Base-by-base conservation (phyloP, 2,797 vertebrate species). In the Lacerta viridis region DNA sequence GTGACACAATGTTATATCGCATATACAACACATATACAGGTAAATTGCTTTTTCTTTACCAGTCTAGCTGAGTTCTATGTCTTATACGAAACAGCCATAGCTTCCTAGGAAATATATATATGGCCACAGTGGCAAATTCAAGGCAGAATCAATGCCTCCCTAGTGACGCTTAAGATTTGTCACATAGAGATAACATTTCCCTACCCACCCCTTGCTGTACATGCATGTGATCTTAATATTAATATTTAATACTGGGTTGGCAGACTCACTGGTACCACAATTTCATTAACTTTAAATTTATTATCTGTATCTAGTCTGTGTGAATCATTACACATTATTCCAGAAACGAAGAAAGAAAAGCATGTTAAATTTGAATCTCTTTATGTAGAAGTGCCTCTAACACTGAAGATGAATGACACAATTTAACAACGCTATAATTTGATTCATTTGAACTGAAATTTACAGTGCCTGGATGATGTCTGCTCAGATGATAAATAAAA, bases 251-350 rank as follows among this genome's bases (percentile, higher is more conserved):
- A 91, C 59, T 72, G 66, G 83, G 46, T 1, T 23, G 18, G 87
- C 61, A 89, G 69, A 72, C 27, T 81, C 75, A 55, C 77, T 92
- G 39, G 0, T 80, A 89, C 36, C 76, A 15, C 50, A 66, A 9
- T 59, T 92, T 89, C 86, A 87, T 80, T 6, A 61, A 79, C 41
- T 92, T 79, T 91, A 79, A 41, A 88, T 90, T 90, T 46, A 74
- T 25, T 1, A 77, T 39, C 71, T 33, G 89, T 36, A 91, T 46
- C 76, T 80, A 33, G 83, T 85, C 68, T n/a, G 29, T 25, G 77
- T 68, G 71, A 81, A 80, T 85, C 78, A 75, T 55, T 75, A 50
- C n/a, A 85, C 11, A 46, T 89, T 89, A 89, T 80, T 89, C 77
- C 41, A 64, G 33, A 84, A 88, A 41, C 66, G 80, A 83, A 82